These are phyloP conservation scores for Helogale parvula DNA, from an alignment of 2,113 vertebrate species.

Conservation along the genomic window DNA sequence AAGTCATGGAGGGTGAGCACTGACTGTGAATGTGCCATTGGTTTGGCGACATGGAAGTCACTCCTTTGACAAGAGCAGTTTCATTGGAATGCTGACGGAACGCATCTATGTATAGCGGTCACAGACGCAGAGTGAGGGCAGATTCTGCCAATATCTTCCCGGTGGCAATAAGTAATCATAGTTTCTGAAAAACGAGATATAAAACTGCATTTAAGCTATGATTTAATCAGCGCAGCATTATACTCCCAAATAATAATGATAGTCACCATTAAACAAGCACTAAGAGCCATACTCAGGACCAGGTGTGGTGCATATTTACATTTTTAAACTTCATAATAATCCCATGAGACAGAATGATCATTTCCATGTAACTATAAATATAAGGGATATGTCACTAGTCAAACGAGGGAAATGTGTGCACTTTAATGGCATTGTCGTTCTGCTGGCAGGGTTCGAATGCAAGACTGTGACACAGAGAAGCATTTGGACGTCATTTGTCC, in stretches of 20 bases:
- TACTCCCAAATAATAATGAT: neutral
- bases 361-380: neutral
- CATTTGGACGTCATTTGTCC: neutral
- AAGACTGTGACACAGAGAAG: neutral
- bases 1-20: neutral
- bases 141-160: neutral
- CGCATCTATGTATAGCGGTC: fast-evolving
- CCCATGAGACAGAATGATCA: neutral
- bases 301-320: neutral
- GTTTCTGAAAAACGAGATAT: neutral
- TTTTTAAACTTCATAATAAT: neutral
- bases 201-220: neutral
- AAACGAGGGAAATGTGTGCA: neutral
- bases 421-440: neutral
- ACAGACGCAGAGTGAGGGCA: neutral
- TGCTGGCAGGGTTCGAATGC: neutral
- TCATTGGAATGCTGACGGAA: neutral
- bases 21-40: too few relatives aligned
- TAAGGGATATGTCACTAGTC: neutral
- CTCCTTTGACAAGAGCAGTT: neutral
- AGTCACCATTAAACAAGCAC: neutral
- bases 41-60: neutral
- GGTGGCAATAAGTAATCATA: neutral
- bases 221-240: neutral
- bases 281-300: neutral